Percentiles rank a stretch among this genome's conserved stretches.
Evolutionary conservation across 2,888 invertebrate species (phyloP).

Genomic region (Thereva nobilitata): DNA sequence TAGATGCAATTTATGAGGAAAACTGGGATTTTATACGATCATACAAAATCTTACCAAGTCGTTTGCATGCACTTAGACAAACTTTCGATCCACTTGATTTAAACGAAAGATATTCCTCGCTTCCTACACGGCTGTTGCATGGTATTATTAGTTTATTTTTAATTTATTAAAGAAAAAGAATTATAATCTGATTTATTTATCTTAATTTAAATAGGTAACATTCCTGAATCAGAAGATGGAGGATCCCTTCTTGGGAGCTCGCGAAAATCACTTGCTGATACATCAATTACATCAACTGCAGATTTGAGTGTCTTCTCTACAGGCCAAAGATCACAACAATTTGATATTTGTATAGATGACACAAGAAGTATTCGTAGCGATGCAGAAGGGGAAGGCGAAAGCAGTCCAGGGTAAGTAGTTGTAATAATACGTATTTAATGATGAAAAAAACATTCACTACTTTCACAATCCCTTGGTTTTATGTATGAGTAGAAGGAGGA

Average conservation of each 20-base stretch:
- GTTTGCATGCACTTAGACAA: constrained; percentile 39
- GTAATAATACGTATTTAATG: too few species aligned
- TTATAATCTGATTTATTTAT: constrained; percentile 3
- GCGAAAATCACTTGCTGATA: constrained; percentile 78
- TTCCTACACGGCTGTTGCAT: constrained; percentile 37
- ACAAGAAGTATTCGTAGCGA: constrained; percentile 42
- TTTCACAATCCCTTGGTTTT: too few species aligned
- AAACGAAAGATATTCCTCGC: constrained; percentile 39
- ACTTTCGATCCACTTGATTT: constrained; percentile 25
- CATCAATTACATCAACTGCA: constrained; percentile 82
- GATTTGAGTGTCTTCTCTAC: constrained; percentile 80
- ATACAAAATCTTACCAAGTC: constrained; percentile 40
- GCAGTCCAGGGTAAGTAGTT: constrained; percentile 44
- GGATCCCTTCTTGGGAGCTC: constrained; percentile 73
- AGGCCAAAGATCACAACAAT: constrained; percentile 52
- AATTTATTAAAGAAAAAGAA: constrained; percentile 1
- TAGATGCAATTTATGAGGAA: constrained; percentile 36
- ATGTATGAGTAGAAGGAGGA: too few species aligned
- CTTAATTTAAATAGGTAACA: constrained; percentile 37
- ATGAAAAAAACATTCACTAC: too few species aligned
- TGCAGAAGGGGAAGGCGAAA: constrained; percentile 43
- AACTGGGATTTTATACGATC: constrained; percentile 40
- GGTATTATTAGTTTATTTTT: constrained; percentile 18
- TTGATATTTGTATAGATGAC: constrained; percentile 44
- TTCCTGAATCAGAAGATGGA: constrained; percentile 62